Conservation (phyloP, 92 coral and sea anemone genomes). For the Nematostella vectensis region DNA sequence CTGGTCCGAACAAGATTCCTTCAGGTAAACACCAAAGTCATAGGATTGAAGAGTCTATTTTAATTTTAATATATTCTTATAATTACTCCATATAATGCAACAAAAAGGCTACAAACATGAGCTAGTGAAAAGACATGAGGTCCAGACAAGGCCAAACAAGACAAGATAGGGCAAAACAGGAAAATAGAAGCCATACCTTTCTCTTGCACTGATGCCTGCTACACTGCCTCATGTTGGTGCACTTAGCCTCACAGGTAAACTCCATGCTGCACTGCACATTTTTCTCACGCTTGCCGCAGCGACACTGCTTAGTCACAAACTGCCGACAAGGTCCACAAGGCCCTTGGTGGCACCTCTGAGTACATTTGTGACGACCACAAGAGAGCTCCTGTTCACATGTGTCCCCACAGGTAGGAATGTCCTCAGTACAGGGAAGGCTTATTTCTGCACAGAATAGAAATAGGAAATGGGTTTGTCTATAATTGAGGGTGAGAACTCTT, state of each 20-base stretch:
- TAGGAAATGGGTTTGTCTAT: not conserved
- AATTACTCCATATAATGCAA: too few species aligned
- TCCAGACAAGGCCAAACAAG: too few species aligned
- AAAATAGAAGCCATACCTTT: conserved; percentile 61
- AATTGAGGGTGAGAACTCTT: not conserved
- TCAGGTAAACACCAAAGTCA: too few species aligned
- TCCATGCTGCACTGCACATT: conserved; percentile 75
- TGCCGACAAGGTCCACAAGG: conserved; percentile 91
- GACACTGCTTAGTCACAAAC: conserved; percentile 67
- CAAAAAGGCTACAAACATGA: too few species aligned
- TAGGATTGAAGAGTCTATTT: too few species aligned
- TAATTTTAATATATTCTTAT: too few species aligned
- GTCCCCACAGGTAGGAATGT: conserved; percentile 83
- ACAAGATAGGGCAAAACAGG: too few species aligned
- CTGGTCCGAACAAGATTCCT: too few species aligned
- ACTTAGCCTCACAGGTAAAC: conserved; percentile 76
- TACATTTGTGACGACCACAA: conserved; percentile 83
- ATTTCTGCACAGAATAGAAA: conserved; percentile 30
- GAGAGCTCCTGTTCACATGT: conserved; percentile 75
- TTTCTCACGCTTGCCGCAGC: conserved; percentile 88
- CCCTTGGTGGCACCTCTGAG: conserved; percentile 82
- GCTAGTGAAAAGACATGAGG: too few species aligned
- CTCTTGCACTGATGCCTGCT: conserved; percentile 84
- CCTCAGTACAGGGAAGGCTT: conserved; percentile 87
- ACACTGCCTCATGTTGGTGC: conserved; percentile 74